A percentile compares a stretch with the other conserved stretches of the same genome.
These are phyloP conservation scores for Calypte anna DNA, from an alignment of 2,113 vertebrate species.

Conservation along the genomic window DNA sequence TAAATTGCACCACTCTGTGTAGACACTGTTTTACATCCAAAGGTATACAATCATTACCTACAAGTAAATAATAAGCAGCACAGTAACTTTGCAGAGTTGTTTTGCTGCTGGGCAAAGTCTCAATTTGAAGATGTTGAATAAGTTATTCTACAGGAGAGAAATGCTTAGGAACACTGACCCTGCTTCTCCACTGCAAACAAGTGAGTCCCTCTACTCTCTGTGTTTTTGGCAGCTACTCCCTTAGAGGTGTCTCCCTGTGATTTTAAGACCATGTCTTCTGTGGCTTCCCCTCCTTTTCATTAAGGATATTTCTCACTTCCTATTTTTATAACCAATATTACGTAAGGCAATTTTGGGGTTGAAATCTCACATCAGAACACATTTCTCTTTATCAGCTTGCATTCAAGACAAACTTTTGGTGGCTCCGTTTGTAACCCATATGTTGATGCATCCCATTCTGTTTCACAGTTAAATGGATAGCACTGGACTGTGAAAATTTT, in stretches of 20 bases:
- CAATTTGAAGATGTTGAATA: background rate
- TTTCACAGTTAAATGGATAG: conserved; percentile 63
- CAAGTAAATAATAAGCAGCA: background rate
- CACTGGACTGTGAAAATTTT: conserved; percentile 57
- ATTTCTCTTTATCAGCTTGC: conserved; percentile 61
- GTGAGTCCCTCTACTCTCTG: background rate
- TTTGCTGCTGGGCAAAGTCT: background rate
- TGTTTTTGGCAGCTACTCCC: background rate
- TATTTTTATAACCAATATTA: conserved; percentile 25
- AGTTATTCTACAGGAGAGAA: background rate
- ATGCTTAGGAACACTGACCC: background rate
- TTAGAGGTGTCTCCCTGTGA: background rate
- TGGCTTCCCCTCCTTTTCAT: background rate
- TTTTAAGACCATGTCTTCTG: background rate
- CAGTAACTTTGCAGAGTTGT: background rate
- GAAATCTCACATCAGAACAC: conserved; percentile 59
- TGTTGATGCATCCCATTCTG: conserved; percentile 58
- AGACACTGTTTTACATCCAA: background rate
- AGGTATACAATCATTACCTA: background rate
- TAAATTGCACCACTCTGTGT: background rate
- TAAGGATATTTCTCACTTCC: background rate
- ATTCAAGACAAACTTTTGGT: conserved; percentile 68
- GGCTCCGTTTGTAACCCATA: conserved; percentile 67
- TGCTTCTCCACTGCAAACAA: background rate
- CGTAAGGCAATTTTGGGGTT: conserved; percentile 41